Conservation (phyloP, 2,113 vertebrate species). For the Sula dactylatra region DNA sequence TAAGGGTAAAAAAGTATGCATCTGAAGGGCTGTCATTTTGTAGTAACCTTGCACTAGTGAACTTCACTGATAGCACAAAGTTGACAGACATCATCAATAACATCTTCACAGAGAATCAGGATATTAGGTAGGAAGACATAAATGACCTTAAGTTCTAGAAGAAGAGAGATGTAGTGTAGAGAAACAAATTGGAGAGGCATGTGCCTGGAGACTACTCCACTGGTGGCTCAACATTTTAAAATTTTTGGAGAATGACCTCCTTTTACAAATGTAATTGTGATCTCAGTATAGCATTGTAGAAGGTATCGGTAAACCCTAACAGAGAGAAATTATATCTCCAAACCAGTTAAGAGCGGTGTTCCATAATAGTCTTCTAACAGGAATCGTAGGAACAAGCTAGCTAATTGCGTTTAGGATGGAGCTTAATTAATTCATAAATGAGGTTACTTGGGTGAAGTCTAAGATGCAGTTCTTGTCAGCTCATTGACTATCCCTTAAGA, state of each 20-base stretch:
- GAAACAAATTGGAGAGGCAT: background rate
- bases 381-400: background rate
- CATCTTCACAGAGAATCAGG: background rate
- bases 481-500: background rate
- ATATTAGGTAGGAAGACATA: background rate
- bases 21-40: background rate
- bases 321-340: background rate
- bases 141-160: background rate
- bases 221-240: background rate
- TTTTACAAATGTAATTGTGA: background rate
- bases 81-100: background rate
- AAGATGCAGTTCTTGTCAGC: background rate
- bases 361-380: background rate
- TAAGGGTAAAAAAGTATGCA: background rate
- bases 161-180: background rate
- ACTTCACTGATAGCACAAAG: background rate
- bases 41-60: background rate
- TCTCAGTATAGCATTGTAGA: background rate
- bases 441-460: background rate
- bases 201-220: background rate
- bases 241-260: background rate
- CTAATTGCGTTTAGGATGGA: background rate
- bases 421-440: background rate
- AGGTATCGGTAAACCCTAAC: background rate
- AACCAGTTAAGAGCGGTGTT: background rate